Conservation (phyloP, 2,113 vertebrate genomes). For the Isurus oxyrinchus region DNA sequence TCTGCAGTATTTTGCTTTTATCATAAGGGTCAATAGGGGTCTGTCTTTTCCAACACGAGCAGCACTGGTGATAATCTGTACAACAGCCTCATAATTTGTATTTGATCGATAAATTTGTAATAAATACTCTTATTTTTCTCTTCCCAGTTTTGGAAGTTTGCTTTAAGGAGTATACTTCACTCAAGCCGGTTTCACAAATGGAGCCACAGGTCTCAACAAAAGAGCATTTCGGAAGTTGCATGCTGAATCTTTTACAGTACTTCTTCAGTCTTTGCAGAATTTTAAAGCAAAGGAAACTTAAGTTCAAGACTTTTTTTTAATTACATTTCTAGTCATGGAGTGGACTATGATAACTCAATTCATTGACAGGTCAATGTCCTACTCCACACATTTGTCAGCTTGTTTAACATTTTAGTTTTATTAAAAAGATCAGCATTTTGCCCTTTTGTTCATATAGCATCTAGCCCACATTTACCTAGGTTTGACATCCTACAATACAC, state of each 20-base stretch:
- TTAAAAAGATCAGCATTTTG: slow-evolving; percentile 12
- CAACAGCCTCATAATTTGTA: neutral
- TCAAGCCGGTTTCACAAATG: neutral
- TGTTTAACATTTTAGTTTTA: slow-evolving; percentile 25
- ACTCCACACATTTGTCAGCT: neutral
- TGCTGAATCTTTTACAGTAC: slow-evolving; percentile 5
- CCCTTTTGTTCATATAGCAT: neutral
- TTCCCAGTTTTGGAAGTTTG: slow-evolving; percentile 17
- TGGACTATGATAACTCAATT: neutral
- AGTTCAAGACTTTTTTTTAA: neutral
- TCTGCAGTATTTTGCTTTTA: no score
- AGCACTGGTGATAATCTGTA: neutral
- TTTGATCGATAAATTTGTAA: neutral
- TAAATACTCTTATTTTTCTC: neutral
- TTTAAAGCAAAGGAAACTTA: slow-evolving; percentile 9
- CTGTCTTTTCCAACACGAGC: neutral
- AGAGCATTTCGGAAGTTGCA: neutral
- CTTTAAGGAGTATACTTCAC: slow-evolving; percentile 9
- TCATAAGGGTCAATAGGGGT: no score
- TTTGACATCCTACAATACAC: neutral
- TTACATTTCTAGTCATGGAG: neutral
- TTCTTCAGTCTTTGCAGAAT: neutral
- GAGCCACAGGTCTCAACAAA: slow-evolving; percentile 8
- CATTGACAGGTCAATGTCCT: neutral
- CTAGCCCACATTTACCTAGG: neutral